Percentiles rank a stretch among this genome's conserved stretches.
These are phyloP conservation scores for Mus musculus DNA, from an alignment of 2,113 vertebrate species.

Conservation along the genomic window DNA sequence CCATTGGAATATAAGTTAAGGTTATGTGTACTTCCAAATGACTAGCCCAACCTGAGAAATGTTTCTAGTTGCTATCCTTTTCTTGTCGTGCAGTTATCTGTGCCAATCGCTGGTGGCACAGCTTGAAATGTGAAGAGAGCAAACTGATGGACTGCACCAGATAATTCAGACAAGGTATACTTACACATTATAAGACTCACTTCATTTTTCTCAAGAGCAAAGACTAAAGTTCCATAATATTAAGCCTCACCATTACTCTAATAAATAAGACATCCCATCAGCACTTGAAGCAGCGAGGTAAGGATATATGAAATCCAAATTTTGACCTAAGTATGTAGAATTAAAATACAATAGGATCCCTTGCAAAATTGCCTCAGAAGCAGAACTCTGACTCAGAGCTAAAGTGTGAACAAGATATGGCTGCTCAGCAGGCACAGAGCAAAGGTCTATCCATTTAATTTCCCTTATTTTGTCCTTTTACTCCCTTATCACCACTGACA, in stretches of 20 bases:
- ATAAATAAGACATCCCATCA: background rate
- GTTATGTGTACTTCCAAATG: background rate
- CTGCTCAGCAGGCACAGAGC: too few species aligned
- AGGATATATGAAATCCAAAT: background rate
- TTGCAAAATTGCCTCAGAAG: background rate
- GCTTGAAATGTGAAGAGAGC: too few species aligned
- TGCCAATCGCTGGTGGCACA: background rate
- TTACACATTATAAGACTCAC: background rate
- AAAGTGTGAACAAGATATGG: background rate
- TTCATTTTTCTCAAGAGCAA: background rate
- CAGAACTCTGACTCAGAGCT: background rate
- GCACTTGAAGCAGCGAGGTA: background rate
- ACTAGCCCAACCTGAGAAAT: background rate
- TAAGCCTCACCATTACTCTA: background rate
- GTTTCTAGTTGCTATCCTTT: too few species aligned
- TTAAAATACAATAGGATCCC: background rate
- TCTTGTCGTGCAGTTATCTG: too few species aligned
- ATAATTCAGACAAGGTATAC: background rate
- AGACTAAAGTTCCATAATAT: background rate
- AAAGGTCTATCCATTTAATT: background rate
- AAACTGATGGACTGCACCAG: background rate
- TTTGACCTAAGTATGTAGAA: background rate
- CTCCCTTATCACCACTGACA: background rate
- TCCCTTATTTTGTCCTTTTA: background rate
- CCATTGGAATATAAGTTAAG: background rate